Base-by-base conservation (phyloP, 2,888 invertebrate genomes). In the Volucella zonaria region DNA sequence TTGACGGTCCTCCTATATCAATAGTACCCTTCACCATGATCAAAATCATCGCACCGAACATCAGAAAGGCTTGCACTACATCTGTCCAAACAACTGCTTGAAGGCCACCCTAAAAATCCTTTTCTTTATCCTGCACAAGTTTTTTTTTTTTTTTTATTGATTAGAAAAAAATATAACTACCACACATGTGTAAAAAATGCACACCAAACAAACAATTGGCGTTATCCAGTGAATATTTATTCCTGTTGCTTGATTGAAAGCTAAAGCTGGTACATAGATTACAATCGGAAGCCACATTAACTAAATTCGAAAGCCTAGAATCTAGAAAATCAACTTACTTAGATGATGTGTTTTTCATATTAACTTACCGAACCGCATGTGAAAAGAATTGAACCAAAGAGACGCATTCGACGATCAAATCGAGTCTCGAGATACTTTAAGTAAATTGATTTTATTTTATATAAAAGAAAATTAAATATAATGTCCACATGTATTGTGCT, bases 201-300 rank as follows among this genome's bases (percentile, higher is more conserved):
- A 96, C 38, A 96, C 95, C 14, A 94, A 89, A 86, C 96, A 96
- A 3, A 96, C 95, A 15, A 96, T 92, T 1, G 95, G 94, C 1
- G 96, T 95, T 0, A 96, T 93, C 38, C 95, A 93, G 89, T 96
- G 96, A 54, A 96, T 94, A 88, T 95, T 95, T 0, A 95, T 93
- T 11, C 96, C 96, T 4, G 96, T 96, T 2, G 96, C 96, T 95
- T 95, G 95, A 91, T 95, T 95, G 88, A 95, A 95, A 6, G 95
- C 95, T 87, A 95, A 92, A 0, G 95, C 95, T 51, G 95, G 95
- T 3, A 95, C 95, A 88, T 95, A 95, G 87, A 95, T 94, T 1
- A 95, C 95, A 64, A 95, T 95, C 12, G 95, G 95, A 14, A 95
- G 91, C 95, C 95, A 95, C 3, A 94, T 93, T 88, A 95, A 93